These are phyloP conservation scores for Helicoverpa assulta DNA, from an alignment of 2,888 invertebrate species.

Conservation along the genomic window DNA sequence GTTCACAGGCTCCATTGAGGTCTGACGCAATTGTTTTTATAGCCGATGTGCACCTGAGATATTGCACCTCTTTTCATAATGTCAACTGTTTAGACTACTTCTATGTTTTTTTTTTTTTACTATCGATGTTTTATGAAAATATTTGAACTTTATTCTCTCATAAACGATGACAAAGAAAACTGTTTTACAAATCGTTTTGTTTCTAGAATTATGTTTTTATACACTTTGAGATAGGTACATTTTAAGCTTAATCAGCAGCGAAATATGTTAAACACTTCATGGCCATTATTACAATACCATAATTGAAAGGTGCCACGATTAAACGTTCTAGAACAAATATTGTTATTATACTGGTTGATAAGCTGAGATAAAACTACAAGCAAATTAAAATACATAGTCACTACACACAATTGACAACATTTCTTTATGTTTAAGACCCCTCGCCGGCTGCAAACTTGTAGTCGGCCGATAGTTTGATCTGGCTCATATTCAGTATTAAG, in stretches of 20 bases:
- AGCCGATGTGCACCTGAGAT: constrained; percentile 26
- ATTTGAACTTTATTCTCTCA: no score
- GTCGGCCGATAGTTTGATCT: no score
- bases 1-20: constrained; percentile 22
- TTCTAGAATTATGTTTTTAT: not conserved
- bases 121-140: no score
- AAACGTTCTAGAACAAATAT: constrained; percentile 17
- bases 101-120: no score
- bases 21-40: constrained; percentile 35
- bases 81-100: not conserved
- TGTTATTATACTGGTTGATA: constrained; percentile 3
- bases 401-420: no score
- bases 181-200: not conserved
- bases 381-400: no score
- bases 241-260: constrained; percentile 1
- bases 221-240: not conserved
- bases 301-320: constrained; percentile 22
- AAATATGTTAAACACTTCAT: constrained; percentile 46
- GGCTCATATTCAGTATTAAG: no score
- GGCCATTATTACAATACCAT: constrained; percentile 33
- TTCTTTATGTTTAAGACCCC: no score
- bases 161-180: no score
- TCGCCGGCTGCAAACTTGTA: no score
- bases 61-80: constrained; percentile 19
- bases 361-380: not conserved